These are phyloP conservation scores for Apodemia duryi DNA, from an alignment of 2,888 invertebrate species.

Conservation along the genomic window DNA sequence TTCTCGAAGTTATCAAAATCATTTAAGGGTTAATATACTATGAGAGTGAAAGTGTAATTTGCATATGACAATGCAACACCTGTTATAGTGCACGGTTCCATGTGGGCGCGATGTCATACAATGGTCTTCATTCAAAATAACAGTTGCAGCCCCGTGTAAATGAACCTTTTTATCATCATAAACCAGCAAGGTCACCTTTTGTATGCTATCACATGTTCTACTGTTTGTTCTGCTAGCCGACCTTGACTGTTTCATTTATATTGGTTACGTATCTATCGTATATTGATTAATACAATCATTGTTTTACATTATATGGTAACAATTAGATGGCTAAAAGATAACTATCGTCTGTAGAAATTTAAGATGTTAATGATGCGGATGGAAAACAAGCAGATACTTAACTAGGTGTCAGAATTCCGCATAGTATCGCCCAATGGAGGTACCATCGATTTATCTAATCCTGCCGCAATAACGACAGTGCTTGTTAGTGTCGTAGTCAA, in stretches of 20 bases:
- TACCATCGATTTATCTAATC: no score
- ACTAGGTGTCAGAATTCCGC: no score
- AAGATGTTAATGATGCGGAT: no score
- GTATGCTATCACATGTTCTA: constrained; percentile 52
- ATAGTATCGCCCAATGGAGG: no score
- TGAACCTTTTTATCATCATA: constrained; percentile 75
- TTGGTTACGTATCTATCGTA: neutral
- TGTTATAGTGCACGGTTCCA: constrained; percentile 51
- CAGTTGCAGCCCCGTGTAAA: constrained; percentile 71
- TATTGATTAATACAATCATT: neutral
- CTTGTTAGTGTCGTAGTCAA: no score
- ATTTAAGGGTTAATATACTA: constrained; percentile 35
- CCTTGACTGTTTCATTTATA: constrained; percentile 27
- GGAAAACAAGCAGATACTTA: no score
- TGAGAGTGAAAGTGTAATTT: constrained; percentile 76
- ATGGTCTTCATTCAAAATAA: constrained; percentile 59
- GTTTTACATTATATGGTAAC: neutral
- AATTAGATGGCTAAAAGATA: no score
- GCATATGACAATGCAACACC: constrained; percentile 77
- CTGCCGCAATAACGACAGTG: no score
- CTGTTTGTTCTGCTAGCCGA: constrained; percentile 28
- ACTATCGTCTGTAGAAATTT: no score
- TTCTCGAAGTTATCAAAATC: constrained; percentile 22
- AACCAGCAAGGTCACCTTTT: constrained; percentile 68
- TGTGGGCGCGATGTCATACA: constrained; percentile 69